These are phyloP conservation scores for Drosophila dunni DNA, from an alignment of 1,140 invertebrate species.

Conservation along the genomic window DNA sequence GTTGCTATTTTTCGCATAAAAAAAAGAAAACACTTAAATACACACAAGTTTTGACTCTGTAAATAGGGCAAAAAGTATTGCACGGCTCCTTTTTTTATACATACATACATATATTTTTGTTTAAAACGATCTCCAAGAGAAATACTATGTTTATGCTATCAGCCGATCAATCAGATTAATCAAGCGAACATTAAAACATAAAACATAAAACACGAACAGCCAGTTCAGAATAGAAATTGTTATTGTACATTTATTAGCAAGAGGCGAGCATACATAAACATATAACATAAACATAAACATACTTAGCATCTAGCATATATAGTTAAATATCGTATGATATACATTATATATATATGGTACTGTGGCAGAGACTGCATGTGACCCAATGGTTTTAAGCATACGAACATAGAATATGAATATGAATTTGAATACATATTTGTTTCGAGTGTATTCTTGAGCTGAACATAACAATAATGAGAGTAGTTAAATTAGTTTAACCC, in stretches of 20 bases:
- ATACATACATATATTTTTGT: slow-evolving; percentile 6
- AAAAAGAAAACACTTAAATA: slow-evolving; percentile 1
- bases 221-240: slow-evolving; percentile 55
- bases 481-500: slow-evolving; percentile 66
- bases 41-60: slow-evolving; percentile 31
- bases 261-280: slow-evolving; percentile 22
- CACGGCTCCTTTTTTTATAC: slow-evolving; percentile 6
- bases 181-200: slow-evolving; percentile 16
- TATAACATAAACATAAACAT: slow-evolving; percentile 29
- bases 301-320: slow-evolving; percentile 28
- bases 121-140: slow-evolving; percentile 45
- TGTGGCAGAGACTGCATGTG: slow-evolving; percentile 35
- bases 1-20: slow-evolving; percentile 5
- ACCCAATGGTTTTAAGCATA: slow-evolving; percentile 53
- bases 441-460: slow-evolving; percentile 68
- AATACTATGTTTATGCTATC: slow-evolving; percentile 17
- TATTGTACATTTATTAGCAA: slow-evolving; percentile 69
- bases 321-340: slow-evolving; percentile 23
- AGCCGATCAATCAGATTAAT: slow-evolving; percentile 31
- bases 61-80: slow-evolving; percentile 39
- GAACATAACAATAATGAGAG: slow-evolving; percentile 80
- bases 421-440: slow-evolving; percentile 38
- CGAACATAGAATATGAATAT: slow-evolving; percentile 35
- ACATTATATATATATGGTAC: slow-evolving; percentile 21
- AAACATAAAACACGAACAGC: slow-evolving; percentile 7